Conservation (phyloP, 2,888 invertebrate genomes). For the Campaea margaritaria region DNA sequence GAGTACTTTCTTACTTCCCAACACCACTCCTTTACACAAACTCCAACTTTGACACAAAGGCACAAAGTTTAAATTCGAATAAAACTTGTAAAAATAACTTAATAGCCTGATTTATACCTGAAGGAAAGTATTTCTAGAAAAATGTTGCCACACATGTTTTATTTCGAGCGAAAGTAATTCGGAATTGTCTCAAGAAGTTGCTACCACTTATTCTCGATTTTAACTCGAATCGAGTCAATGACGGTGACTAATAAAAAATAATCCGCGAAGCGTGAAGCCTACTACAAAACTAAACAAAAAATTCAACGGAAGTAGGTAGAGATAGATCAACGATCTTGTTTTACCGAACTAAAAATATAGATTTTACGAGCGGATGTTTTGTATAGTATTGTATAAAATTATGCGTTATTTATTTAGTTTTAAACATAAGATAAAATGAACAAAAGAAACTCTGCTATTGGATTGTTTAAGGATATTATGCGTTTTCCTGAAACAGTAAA, state of each 20-base stretch:
- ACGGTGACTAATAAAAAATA: not conserved
- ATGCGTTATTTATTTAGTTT: not conserved
- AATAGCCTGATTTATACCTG: constrained; percentile 15
- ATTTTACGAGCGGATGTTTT: constrained; percentile 14
- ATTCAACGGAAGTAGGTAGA: constrained; percentile 14
- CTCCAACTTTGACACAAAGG: constrained; percentile 7
- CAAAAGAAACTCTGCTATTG: not conserved
- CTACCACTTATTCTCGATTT: constrained; percentile 15
- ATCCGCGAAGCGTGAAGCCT: constrained; percentile 8
- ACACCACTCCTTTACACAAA: not conserved
- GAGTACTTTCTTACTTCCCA: constrained; percentile 36
- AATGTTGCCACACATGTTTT: constrained; percentile 22
- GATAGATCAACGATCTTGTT: constrained; percentile 18
- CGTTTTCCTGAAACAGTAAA: too few relatives aligned
- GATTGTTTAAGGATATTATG: too few relatives aligned
- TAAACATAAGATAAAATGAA: not conserved
- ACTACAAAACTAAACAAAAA: constrained; percentile 16
- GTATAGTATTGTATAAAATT: not conserved
- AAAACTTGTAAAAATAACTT: not conserved
- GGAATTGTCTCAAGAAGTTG: constrained; percentile 8
- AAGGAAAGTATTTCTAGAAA: constrained; percentile 29
- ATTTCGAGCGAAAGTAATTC: constrained; percentile 23
- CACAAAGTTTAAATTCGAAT: constrained; percentile 11
- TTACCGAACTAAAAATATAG: not conserved
- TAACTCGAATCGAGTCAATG: not conserved